A percentile compares a stretch with the other conserved stretches of the same genome.
Conservation (phyloP, 2,888 invertebrate genomes). For the Drosophila koepferae region DNA sequence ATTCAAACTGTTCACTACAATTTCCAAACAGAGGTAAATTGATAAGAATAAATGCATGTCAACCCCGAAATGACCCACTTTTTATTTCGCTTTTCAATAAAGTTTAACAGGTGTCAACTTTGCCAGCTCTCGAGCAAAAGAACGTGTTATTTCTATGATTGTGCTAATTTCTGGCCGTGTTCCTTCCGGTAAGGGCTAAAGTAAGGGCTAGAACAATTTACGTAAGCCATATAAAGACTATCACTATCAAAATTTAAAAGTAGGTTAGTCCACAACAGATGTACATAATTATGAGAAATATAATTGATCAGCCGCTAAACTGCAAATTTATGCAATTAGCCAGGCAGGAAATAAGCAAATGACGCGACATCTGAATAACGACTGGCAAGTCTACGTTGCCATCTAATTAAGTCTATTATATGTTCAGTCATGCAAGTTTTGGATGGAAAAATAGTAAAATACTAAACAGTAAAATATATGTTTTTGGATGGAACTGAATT, state of each 20-base stretch:
- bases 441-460: background rate
- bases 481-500: background rate
- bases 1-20: background rate
- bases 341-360: conserved; percentile 37
- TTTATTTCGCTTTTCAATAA: background rate
- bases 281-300: background rate
- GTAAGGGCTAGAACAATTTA: background rate
- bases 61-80: background rate
- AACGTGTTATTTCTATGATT: conserved; percentile 66
- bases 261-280: conserved; percentile 33
- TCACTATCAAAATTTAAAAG: conserved; percentile 1
- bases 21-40: background rate
- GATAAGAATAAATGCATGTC: background rate
- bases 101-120: conserved; percentile 59
- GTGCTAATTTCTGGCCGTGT: conserved; percentile 49
- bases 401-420: conserved; percentile 4
- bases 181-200: background rate
- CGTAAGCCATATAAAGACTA: conserved; percentile 18
- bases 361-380: conserved; percentile 15
- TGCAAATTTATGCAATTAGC: conserved; percentile 50
- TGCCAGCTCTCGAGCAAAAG: background rate
- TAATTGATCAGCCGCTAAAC: conserved; percentile 38
- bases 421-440: conserved; percentile 1
- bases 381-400: background rate
- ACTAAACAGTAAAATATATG: background rate